Evolutionary conservation across 2,113 vertebrate species (phyloP), one percentile per base, ranked within the genome.

Genomic region (Oxyura jamaicensis): DNA sequence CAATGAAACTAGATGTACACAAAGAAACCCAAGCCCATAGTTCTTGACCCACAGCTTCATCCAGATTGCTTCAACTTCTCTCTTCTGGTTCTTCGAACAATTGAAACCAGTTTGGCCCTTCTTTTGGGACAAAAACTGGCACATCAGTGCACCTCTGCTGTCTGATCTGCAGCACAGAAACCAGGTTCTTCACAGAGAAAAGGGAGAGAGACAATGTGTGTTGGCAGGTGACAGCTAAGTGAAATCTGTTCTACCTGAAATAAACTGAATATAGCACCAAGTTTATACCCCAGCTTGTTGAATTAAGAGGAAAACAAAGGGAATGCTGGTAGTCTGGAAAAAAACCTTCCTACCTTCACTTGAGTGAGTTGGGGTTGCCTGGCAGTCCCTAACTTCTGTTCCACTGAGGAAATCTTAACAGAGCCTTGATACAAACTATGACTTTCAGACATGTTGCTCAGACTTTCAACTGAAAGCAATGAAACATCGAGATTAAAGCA

Each of bases 391-490:
- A 67, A 3, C 17, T 81, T 65, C 48, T 68, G 42, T 50, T 84
- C 20, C 42, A 56, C 55, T 31, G 31, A 66, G 66, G 67, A 93
- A 81, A 84, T 90, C 28, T 1, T 22, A 77, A 44, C n/a, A 55
- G 8, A 63, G 68, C 46, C 59, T 83, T 74, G 50, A 52, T 33
- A 83, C 5, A 4, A 3, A 28, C 73, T 78, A 60, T 44, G 39
- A 81, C 83, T 91, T 81, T 81, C 85, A 91, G 62, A 73, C 44
- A 53, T 48, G 83, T 77, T 65, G 33, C n/a, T 88, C 88, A 88
- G 48, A 28, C 59, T 83, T 87, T 56, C 66, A 87, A 44, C 53
- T 66, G 62, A 83, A 85, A 41, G 69, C 66, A 84, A 89, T 58
- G 56, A 59, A 91, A 91, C 11, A 46, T 1, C 13, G 80, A 92